Conservation (phyloP, 2,797 vertebrate species). For the Megaceryle alcyon region DNA sequence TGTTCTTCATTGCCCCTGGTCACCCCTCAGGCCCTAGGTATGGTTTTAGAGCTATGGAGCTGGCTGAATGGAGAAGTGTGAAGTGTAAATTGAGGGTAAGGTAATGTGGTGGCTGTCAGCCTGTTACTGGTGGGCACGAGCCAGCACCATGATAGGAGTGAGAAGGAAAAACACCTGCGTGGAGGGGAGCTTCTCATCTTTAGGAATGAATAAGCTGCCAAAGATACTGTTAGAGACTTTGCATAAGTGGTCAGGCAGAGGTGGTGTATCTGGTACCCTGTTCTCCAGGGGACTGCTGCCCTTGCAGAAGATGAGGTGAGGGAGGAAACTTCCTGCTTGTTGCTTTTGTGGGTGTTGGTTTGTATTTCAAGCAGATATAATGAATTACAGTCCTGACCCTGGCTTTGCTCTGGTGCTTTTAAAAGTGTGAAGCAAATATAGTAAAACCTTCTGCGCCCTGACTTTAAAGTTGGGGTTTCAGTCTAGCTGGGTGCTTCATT, state of each 20-base stretch:
- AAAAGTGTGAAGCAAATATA: not conserved
- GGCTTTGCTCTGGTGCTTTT: not conserved
- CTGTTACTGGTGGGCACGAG: not conserved
- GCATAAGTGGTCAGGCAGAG: accelerated
- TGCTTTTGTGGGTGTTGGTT: not conserved
- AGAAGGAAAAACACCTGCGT: not conserved
- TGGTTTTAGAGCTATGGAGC: not conserved
- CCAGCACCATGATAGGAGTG: accelerated
- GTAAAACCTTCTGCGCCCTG: not conserved
- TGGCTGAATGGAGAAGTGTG: not conserved
- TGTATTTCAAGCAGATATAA: not conserved
- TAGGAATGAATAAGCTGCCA: not conserved
- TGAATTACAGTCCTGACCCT: not conserved
- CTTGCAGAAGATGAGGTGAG: not conserved
- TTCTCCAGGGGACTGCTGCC: not conserved
- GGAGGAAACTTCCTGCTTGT: not conserved
- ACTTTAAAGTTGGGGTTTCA: not conserved
- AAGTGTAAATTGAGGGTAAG: not conserved
- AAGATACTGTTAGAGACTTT: not conserved
- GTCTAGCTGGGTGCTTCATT: not conserved
- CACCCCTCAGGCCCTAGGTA: accelerated
- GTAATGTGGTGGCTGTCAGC: not conserved
- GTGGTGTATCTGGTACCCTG: not conserved
- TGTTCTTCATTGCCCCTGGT: not conserved
- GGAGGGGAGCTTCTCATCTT: not conserved